Conservation (phyloP, 2,797 vertebrate genomes). For the Sebastes matsubarae region DNA sequence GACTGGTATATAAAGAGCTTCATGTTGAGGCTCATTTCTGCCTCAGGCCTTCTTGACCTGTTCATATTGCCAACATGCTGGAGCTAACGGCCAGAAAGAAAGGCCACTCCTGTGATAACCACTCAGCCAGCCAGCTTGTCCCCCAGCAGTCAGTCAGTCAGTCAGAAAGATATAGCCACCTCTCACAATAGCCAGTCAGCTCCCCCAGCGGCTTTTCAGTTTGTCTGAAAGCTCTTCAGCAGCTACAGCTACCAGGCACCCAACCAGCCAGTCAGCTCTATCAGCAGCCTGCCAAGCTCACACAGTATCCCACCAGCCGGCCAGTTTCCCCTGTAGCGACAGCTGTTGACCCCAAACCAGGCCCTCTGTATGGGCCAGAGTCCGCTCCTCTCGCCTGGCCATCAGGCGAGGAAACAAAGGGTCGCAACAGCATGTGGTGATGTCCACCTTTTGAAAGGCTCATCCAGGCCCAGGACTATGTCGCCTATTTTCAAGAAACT, state of each 20-base stretch:
- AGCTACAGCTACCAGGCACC: neutral
- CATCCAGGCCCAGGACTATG: neutral
- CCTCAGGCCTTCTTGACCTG: neutral
- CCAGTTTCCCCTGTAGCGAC: constrained; percentile 7
- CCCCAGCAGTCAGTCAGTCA: neutral
- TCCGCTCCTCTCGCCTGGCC: neutral
- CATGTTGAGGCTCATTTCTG: neutral
- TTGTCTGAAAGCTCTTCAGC: constrained; percentile 11
- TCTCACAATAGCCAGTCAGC: constrained; percentile 4
- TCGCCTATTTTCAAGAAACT: neutral
- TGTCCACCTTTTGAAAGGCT: neutral
- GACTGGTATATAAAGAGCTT: neutral
- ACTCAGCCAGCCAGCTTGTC: neutral
- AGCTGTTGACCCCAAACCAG: constrained; percentile 32
- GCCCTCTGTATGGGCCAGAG: neutral
- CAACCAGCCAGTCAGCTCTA: constrained; percentile 6
- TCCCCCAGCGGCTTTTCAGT: constrained; percentile 5
- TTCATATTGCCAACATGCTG: constrained; percentile 11
- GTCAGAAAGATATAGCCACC: constrained; percentile 6
- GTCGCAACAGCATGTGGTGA: neutral
- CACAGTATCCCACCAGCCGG: neutral
- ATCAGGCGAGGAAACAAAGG: neutral
- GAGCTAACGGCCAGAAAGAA: neutral
- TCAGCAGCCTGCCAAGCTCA: constrained; percentile 15
- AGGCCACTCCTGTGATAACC: neutral